Evolutionary conservation across 2,888 invertebrate genomes (phyloP).

Genomic region (Chalcosyrphus nemorum): DNA sequence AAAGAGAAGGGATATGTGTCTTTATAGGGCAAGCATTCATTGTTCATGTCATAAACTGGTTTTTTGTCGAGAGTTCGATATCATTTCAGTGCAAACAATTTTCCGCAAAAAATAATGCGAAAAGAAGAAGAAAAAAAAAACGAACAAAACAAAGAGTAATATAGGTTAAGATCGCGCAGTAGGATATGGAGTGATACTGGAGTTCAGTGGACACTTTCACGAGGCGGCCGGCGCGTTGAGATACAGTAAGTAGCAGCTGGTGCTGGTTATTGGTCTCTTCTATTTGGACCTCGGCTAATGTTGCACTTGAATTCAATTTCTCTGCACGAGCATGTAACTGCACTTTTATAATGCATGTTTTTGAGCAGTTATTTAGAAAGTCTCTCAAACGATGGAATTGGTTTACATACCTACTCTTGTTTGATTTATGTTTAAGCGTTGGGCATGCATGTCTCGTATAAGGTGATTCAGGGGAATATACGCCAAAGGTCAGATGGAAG

Average conservation of each 20-base stretch:
- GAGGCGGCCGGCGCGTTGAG: background rate
- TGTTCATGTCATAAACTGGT: constrained; percentile 8
- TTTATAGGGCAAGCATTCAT: constrained; percentile 22
- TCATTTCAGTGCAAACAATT: background rate
- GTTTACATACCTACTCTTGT: constrained; percentile 25
- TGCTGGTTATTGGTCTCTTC: constrained; percentile 22
- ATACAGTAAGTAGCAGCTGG: background rate
- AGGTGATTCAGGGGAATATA: constrained; percentile 14
- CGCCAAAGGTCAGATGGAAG: constrained; percentile 5
- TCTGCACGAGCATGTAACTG: constrained; percentile 31
- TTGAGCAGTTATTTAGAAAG: constrained; percentile 60
- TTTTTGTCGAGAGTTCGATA: constrained; percentile 4
- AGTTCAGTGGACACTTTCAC: constrained; percentile 53
- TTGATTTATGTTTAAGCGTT: constrained; percentile 34
- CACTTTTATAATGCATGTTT: constrained; percentile 14
- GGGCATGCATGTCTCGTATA: constrained; percentile 15
- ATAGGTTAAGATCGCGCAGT: constrained; percentile 42
- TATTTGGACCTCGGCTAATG: constrained; percentile 35
- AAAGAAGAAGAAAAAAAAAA: background rate
- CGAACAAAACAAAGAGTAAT: constrained; percentile 29
- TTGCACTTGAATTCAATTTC: constrained; percentile 60
- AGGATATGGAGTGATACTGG: constrained; percentile 16
- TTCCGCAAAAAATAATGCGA: background rate
- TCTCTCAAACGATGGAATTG: constrained; percentile 27
- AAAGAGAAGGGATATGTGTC: background rate